Evolutionary conservation across 2,797 vertebrate genomes (phyloP), one percentile per base, ranked within the genome.

Genomic region (Silurus lanzhouensis): DNA sequence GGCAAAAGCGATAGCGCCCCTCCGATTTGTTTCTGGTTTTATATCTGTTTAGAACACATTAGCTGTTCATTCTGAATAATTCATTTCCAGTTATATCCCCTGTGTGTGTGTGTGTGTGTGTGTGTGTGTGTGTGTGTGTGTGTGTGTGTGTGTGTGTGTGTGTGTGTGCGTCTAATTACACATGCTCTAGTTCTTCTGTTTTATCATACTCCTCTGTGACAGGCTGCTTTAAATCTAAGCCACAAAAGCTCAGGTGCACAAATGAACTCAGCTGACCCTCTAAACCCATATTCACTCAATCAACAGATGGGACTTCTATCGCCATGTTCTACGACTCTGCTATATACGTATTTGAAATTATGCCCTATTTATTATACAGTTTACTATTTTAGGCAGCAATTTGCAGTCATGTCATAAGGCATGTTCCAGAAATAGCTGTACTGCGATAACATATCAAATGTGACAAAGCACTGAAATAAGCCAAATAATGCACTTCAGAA

Each of bases 141-240:
- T 88, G 66, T 15, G 66, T 60, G 61, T 61, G 66, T 83, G 70
- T 88, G 70, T 88, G 61, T 61, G 66, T 83, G 70, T 88, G 81
- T 88, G 66, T 15, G 66, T 60, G 61, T 61, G 66, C 81, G 70
- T 88, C 46, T 77, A 71, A 46, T 81, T 78, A 74, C 81, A 10
- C 66, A 84, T 72, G 87, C 82, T 84, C 84, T 61, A 84, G 82
- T 84, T 88, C 55, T 81, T 67, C 81, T 76, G 55, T 66, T 61
- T 79, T 85, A 80, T 86, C 79, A 57, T 67, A 48, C 77, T n/a
- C 15, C 52, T 66, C 70, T 66, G 57, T 88, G 83, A 89, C 85
- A 85, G 61, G 75, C 46, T 85, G 81, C 82, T 84, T 75, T 87
- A 81, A 88, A 83, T 74, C 82, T 84, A 79, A 87, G 57, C 67